phyloP scores from a whole-genome alignment of 2,113 vertebrate species.

The Ancistrus triradiatus region DNA sequence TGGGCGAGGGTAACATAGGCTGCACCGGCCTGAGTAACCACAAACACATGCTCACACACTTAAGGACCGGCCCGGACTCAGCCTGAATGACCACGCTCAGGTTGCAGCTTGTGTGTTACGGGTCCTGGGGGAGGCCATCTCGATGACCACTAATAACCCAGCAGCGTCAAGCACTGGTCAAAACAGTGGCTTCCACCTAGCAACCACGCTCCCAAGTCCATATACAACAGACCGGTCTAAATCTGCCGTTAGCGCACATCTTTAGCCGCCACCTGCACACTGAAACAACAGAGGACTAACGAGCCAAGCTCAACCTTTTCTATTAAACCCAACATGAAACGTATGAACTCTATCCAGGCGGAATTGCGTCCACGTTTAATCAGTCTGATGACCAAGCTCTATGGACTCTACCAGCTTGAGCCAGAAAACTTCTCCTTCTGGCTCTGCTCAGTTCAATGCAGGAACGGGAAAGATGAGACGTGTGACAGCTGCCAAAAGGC shows the following conservation, averaged over 20 bases:
- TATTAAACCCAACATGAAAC: background rate
- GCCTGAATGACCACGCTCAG: conserved; percentile 30
- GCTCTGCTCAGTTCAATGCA: conserved; percentile 13
- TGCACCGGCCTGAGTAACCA: conserved; percentile 17
- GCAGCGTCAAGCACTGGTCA: conserved; percentile 20
- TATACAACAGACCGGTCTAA: background rate
- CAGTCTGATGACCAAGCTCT: background rate
- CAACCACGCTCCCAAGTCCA: conserved; percentile 28
- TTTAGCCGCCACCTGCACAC: conserved; percentile 6
- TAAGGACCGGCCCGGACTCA: conserved; percentile 33
- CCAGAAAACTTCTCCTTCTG: conserved; percentile 10
- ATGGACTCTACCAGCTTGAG: background rate
- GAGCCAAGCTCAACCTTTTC: background rate
- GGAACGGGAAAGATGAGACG: conserved; percentile 17
- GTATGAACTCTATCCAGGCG: background rate
- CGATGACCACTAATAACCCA: conserved; percentile 40
- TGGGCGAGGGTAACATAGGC: conserved; percentile 6
- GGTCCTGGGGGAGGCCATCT: conserved; percentile 32
- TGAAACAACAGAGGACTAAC: background rate
- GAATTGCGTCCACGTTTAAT: background rate
- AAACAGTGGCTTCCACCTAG: conserved; percentile 9
- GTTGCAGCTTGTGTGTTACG: conserved; percentile 12
- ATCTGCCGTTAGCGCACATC: background rate
- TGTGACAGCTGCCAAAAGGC: conserved; percentile 21
- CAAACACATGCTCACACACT: conserved; percentile 15